Conservation (phyloP, 2,888 invertebrate genomes). For the Clepsis dumicolana region DNA sequence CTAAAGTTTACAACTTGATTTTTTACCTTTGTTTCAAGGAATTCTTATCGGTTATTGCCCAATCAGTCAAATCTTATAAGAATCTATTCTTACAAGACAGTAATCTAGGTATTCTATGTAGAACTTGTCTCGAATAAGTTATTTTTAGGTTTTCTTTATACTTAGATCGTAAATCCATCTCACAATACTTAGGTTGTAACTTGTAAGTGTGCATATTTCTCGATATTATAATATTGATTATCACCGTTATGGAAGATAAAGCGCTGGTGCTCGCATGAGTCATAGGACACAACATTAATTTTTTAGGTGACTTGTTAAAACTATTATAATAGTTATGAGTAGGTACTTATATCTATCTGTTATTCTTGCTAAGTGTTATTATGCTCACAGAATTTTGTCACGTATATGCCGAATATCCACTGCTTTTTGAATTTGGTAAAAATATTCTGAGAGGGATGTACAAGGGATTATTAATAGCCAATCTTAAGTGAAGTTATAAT, state of each 20-base stretch:
- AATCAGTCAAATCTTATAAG: slow-evolving; percentile 50
- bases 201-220: neutral
- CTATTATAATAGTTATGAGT: neutral
- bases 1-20: slow-evolving; percentile 29
- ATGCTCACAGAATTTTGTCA: neutral
- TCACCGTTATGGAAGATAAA: slow-evolving; percentile 3
- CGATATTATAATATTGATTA: slow-evolving; percentile 20
- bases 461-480: too few relatives aligned
- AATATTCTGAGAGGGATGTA: too few relatives aligned
- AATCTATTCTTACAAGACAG: slow-evolving; percentile 45
- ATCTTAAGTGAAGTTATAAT: too few relatives aligned
- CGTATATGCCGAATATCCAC: too few relatives aligned
- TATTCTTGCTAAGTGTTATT: neutral
- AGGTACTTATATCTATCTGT: neutral
- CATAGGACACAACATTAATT: neutral
- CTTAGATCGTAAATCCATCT: neutral
- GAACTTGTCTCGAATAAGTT: neutral
- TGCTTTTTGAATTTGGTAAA: too few relatives aligned
- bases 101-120: neutral
- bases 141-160: neutral
- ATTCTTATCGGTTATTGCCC: slow-evolving; percentile 60
- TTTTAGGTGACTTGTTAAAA: neutral
- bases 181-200: neutral
- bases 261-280: neutral
- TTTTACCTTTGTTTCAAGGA: slow-evolving; percentile 60